Conservation (phyloP, 2,113 vertebrate genomes). For the Egretta garzetta region DNA sequence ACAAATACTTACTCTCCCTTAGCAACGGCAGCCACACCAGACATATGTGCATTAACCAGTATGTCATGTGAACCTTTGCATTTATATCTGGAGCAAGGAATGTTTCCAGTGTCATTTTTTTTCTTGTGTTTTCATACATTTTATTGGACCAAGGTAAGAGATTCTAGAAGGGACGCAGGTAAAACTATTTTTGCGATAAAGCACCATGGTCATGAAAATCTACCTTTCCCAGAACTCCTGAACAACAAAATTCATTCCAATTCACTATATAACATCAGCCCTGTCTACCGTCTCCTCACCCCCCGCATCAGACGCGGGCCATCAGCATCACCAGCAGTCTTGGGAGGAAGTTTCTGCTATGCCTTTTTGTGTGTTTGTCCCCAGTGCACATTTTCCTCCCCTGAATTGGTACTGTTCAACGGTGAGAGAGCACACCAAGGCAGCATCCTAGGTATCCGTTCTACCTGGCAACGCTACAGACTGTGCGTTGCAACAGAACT, state of each 20-base stretch:
- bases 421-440: background rate
- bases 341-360: background rate
- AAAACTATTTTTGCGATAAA: background rate
- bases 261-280: background rate
- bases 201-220: background rate
- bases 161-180: background rate
- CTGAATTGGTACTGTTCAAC: background rate
- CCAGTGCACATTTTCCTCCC: background rate
- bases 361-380: background rate
- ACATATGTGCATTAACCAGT: background rate
- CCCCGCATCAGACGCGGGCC: background rate
- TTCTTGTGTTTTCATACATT: background rate
- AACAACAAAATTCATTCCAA: background rate
- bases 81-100: background rate
- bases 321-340: background rate
- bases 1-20: slow-evolving; percentile 59
- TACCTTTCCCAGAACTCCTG: background rate
- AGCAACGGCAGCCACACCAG: slow-evolving; percentile 48
- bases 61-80: background rate
- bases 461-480: background rate
- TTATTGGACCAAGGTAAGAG: background rate
- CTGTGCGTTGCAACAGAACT: background rate
- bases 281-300: background rate
- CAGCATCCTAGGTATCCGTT: background rate
- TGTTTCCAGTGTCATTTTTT: background rate